Percentiles rank a stretch among this genome's conserved stretches.
Evolutionary conservation across 2,797 vertebrate species (phyloP).

Genomic region (Sebastes wilsoni): DNA sequence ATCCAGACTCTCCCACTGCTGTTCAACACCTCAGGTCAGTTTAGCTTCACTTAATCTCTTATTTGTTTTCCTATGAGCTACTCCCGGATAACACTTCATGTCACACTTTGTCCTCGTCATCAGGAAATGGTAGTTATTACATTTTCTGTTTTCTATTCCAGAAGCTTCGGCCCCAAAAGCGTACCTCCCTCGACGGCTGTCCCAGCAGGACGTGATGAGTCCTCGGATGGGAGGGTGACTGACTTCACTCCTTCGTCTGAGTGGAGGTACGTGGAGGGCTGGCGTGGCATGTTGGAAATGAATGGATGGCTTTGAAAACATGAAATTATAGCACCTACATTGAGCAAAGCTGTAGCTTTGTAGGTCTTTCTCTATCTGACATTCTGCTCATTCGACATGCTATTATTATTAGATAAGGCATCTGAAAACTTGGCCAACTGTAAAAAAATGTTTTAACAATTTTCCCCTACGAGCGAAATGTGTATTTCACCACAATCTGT

Average conservation of each 20-base stretch:
- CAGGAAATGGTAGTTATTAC: background rate
- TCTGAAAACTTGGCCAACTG: background rate
- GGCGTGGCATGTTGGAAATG: background rate
- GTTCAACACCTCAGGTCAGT: constrained; percentile 56
- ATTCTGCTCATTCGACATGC: background rate
- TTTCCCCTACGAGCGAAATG: no score
- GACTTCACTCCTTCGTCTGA: constrained; percentile 29
- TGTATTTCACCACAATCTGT: background rate
- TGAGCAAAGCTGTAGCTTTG: background rate
- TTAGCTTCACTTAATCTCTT: background rate
- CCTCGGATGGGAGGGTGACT: background rate
- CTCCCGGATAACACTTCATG: background rate
- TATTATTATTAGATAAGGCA: background rate
- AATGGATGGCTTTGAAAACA: background rate
- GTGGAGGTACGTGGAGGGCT: constrained; percentile 54
- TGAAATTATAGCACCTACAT: background rate
- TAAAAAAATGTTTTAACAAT: background rate
- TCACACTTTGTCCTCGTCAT: background rate
- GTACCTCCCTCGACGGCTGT: background rate
- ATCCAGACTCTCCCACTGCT: background rate
- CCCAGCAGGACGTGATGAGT: background rate
- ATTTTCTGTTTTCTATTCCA: constrained; percentile 41
- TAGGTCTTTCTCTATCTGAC: background rate
- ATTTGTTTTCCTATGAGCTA: background rate
- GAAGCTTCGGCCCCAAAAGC: constrained; percentile 5